Percentiles rank a stretch among this genome's conserved stretches.
phyloP scores from a whole-genome alignment of 2,888 invertebrate species.

The Ectemnius continuus region DNA sequence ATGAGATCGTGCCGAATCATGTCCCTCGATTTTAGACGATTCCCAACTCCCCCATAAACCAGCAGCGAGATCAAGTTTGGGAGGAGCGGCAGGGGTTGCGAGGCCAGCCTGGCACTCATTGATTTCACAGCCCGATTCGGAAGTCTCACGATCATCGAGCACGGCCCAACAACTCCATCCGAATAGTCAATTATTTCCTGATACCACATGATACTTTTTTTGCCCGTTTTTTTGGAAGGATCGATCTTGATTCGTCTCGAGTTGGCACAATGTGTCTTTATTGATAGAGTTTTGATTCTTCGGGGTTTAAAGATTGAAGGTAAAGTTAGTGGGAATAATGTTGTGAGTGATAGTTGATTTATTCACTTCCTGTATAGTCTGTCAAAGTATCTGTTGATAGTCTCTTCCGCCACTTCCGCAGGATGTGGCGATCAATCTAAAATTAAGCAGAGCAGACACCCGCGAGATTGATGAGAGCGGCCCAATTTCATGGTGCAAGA shows the following conservation, averaged over 20 bases:
- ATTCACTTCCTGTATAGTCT: too few species aligned
- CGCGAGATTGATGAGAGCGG: conserved; percentile 41
- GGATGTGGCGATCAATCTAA: conserved; percentile 40
- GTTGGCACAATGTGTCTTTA: too few species aligned
- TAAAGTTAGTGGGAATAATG: too few species aligned
- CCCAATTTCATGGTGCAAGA: conserved; percentile 54
- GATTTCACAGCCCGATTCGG: conserved; percentile 12
- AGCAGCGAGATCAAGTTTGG: too few species aligned
- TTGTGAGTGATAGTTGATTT: too few species aligned
- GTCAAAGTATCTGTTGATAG: neutral
- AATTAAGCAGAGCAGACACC: conserved; percentile 42
- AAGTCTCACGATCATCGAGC: conserved; percentile 6
- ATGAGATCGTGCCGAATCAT: conserved; percentile 47
- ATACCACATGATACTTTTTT: neutral
- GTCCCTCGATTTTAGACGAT: conserved; percentile 16
- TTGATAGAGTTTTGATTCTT: too few species aligned
- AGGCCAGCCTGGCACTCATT: conserved; percentile 11
- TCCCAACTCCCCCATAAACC: too few species aligned
- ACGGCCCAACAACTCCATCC: neutral
- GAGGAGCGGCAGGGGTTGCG: too few species aligned
- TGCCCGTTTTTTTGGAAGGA: neutral
- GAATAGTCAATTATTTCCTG: neutral
- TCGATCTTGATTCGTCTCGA: too few species aligned
- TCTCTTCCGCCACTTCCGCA: conserved; percentile 14
- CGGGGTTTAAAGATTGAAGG: too few species aligned